phyloP scores from a whole-genome alignment of 2,888 invertebrate species.

The Leptopilina syphax region DNA sequence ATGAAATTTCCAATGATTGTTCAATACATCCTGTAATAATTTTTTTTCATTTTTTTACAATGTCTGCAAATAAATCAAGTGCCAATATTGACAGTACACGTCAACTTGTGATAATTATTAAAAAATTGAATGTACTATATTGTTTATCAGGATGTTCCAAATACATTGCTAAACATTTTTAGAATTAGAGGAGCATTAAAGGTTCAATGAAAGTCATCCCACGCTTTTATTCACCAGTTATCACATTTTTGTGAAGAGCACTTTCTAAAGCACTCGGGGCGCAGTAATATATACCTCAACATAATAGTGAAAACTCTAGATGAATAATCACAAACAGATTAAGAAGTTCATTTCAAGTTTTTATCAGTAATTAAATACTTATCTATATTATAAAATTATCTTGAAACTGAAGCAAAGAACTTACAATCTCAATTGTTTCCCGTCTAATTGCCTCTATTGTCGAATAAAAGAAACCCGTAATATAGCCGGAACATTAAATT shows the following conservation, averaged over 20 bases:
- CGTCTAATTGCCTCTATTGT: not conserved
- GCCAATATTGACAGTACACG: too few relatives aligned
- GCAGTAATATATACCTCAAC: constrained; percentile 16
- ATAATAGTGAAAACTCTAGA: not conserved
- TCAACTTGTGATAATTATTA: too few relatives aligned
- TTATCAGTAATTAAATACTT: not conserved
- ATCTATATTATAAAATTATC: not conserved
- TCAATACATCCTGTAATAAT: too few relatives aligned
- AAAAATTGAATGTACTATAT: too few relatives aligned
- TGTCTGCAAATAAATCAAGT: too few relatives aligned
- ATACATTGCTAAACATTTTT: too few relatives aligned
- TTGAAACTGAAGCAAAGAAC: not conserved
- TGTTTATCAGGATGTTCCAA: too few relatives aligned
- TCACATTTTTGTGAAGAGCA: constrained; percentile 38
- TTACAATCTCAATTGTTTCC: not conserved
- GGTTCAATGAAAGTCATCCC: constrained; percentile 10
- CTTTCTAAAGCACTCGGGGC: constrained; percentile 38
- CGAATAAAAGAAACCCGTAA: not conserved
- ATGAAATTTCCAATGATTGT: too few relatives aligned
- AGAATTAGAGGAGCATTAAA: too few relatives aligned
- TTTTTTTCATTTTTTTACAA: too few relatives aligned
- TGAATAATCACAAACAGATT: constrained; percentile 11
- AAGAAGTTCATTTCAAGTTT: not conserved
- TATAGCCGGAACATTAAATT: constrained; percentile 3
- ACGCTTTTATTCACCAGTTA: constrained; percentile 30